Percentiles rank a stretch among this genome's conserved stretches.
Conservation (phyloP, 2,797 vertebrate genomes). For the Psittacula echo region DNA sequence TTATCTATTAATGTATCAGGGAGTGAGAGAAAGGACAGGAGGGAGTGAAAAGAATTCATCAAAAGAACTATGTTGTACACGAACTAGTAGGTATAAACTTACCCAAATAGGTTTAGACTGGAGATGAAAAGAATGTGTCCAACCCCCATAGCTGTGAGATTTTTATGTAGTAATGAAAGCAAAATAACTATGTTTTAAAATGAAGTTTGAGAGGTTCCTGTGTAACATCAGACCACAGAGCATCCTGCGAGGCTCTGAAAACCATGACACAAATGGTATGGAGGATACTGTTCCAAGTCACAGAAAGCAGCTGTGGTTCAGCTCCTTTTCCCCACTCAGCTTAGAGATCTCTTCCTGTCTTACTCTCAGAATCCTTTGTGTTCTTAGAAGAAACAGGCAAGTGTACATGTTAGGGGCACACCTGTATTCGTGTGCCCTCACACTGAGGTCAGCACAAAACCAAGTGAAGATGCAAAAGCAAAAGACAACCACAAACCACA, state of each 20-base stretch:
- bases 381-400: not conserved
- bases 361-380: not conserved
- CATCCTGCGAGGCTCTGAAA: not conserved
- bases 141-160: not conserved
- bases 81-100: not conserved
- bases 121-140: not conserved
- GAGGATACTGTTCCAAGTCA: not conserved
- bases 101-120: not conserved
- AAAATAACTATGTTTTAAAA: not conserved
- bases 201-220: not conserved
- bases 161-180: not conserved
- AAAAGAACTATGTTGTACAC: not conserved
- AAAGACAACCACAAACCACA: not conserved
- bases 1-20: not conserved
- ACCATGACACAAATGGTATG: not conserved
- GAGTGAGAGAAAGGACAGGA: not conserved
- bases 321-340: not conserved
- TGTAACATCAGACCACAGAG: not conserved
- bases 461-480: not conserved
- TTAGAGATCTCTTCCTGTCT: not conserved
- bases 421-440: not conserved
- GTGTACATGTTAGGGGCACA: not conserved
- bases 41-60: not conserved
- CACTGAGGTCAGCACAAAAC: not conserved
- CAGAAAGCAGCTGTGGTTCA: not conserved